Evolutionary conservation across 2,797 vertebrate species (phyloP).

Genomic region (Myripristis jacobus): DNA sequence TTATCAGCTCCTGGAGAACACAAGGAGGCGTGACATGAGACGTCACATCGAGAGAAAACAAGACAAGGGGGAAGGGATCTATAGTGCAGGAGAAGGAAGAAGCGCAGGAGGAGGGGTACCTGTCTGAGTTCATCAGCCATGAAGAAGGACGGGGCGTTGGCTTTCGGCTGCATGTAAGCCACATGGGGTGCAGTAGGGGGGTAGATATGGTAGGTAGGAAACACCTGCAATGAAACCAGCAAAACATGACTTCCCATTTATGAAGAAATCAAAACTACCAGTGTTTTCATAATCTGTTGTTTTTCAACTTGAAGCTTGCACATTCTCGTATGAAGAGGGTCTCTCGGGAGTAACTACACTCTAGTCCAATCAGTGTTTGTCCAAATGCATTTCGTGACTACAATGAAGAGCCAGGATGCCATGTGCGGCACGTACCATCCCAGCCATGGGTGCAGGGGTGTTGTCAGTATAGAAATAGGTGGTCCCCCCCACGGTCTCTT

Average conservation of each 20-base stretch:
- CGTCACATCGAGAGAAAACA: background rate
- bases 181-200: constrained; percentile 97
- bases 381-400: background rate
- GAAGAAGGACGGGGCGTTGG: constrained; percentile 99
- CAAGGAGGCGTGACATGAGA: constrained; percentile 31
- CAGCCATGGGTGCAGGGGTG: constrained; percentile 93
- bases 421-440: constrained; percentile 88
- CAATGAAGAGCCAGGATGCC: background rate
- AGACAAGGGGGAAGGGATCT: background rate
- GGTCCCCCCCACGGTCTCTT: constrained; percentile 98
- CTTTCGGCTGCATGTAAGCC: constrained; percentile 99
- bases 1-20: constrained; percentile 92
- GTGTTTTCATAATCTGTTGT: background rate
- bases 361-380: background rate
- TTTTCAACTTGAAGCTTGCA: background rate
- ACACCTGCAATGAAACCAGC: constrained; percentile 87
- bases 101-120: constrained; percentile 76
- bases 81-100: background rate
- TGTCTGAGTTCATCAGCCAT: constrained; percentile 99
- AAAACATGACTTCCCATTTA: constrained; percentile 70
- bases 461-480: constrained; percentile 99
- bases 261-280: constrained; percentile 67
- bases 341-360: constrained; percentile 1
- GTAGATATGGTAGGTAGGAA: constrained; percentile 98
- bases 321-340: constrained; percentile 1